Evolutionary conservation across 2,888 invertebrate genomes (phyloP), one percentile per base, ranked within the genome.

Genomic region (Cosmia pyralina): DNA sequence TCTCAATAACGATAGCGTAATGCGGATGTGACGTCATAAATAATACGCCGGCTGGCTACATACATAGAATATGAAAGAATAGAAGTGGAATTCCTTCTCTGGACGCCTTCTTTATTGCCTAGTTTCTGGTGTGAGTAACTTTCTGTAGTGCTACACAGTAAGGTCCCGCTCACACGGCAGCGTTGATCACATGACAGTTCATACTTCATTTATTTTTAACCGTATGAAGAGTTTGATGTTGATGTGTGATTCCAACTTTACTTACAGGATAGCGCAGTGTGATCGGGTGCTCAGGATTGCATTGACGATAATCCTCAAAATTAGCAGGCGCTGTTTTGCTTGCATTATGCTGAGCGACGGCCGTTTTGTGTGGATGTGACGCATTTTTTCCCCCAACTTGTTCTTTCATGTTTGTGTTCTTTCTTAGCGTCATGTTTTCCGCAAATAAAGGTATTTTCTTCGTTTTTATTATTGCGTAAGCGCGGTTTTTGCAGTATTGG

Each of bases 1-100:
- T 87, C 88, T 84, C 81, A 79, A 84, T 85, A 85, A 72, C 62
- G 81, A 87, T 85, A 79, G 71, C 76, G 78, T 81, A 73, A 79
- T 79, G 82, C 85, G 81, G 77, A 83, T 82, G 69, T 80, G 70
- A 81, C 69, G 70, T 77, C 79, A 79, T 87, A 86, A 87, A 84
- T 87, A 79, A 82, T 66, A 70, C 75, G 76, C 77, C 83, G 75
- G 75, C 82, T 83, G 83, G 85, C 68, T 78, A 69, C 70, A 69
- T 55, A 69, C 81, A 79, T 60, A 75, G 75, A 71, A 17, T 28
- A 44, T 10, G 60, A 55, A 17, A 0, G 6, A 44, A n/a, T 46
- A 74, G 74, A 74, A 38, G 58, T 10, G 48, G 17, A 19, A 68
- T 2, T 15, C 0, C 15, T 11, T 11, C 4, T 69, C 19, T 15